Evolutionary conservation across 2,113 vertebrate species (phyloP), one percentile per base, ranked within the genome.

Genomic region (Nothocercus nigrocapillus): DNA sequence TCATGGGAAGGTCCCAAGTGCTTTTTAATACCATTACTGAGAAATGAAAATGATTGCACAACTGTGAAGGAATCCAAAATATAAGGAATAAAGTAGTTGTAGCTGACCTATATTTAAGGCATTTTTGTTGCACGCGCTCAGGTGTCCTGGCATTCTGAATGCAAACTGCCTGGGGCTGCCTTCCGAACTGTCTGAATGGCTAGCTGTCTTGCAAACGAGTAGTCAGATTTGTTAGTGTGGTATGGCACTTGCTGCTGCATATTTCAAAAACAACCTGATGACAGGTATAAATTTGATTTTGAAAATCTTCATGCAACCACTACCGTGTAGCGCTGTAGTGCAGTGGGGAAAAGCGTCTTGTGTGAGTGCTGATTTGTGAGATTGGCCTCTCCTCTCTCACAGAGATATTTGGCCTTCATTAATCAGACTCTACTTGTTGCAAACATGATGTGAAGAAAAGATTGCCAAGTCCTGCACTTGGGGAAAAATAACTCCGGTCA

Each of bases 351-450:
- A 66, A 85, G 49, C 63, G 80, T 42, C 44, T 91, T 22, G 22
- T 1, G 1, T 0, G 4, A 58, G 22, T 67, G 53, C n/a, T 0
- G 1, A 14, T 69, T 66, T 78, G 18, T 76, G 54, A 83, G 68
- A 17, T 4, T 44, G 30, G 5, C 40, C 9, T 54, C 15, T 30
- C 9, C 7, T 61, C 16, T 38, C 75, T 81, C 30, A 10, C 5
- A 34, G 34, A 0, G 0, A 5, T 42, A 20, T 34, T 86, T 68
- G 32, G 8, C 25, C 34, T 85, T 90, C 5, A 0, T 78, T 86
- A 78, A 54, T 87, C 54, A 59, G 22, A 75, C 22, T 25, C 58
- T 68, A 58, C 77, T 90, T 90, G 47, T 83, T 90, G 59, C 34
- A 79, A 88, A 19, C 0, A 0, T 72, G 53, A 59, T 62, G 38